Evolutionary conservation across 2,888 invertebrate species (phyloP).

Genomic region (Hoplodrina blanda): DNA sequence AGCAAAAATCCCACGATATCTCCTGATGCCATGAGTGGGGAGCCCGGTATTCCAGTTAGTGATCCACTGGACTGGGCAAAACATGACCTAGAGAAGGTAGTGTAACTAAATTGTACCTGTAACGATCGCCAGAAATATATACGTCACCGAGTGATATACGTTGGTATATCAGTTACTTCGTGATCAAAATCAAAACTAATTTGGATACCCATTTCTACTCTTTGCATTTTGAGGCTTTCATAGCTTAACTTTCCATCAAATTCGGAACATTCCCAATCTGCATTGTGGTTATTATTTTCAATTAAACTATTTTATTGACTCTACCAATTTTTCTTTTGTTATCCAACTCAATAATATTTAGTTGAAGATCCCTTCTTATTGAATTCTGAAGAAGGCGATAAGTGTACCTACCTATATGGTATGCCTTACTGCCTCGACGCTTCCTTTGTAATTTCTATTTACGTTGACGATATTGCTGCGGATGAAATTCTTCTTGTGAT

Average conservation of each 20-base stretch:
- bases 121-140: no score
- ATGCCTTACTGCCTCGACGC: constrained; percentile 13
- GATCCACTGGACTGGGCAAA: no score
- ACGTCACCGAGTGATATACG: no score
- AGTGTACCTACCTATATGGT: constrained; percentile 14
- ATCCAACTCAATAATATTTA: constrained; percentile 16
- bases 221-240: no score
- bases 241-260: neutral
- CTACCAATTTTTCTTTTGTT: neutral
- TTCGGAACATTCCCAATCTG: neutral
- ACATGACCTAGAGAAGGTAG: no score
- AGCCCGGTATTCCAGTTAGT: no score
- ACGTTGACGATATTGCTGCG: constrained; percentile 25
- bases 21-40: no score
- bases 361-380: constrained; percentile 25
- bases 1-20: no score
- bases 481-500: constrained; percentile 33
- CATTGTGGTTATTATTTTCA: neutral
- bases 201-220: no score
- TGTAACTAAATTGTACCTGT: no score
- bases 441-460: constrained; percentile 38
- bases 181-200: no score
- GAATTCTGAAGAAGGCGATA: constrained; percentile 22
- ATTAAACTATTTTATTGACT: neutral
- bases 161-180: no score